Percentiles rank a stretch among this genome's conserved stretches.
These are phyloP conservation scores for Mormyrus lacerda DNA, from an alignment of 2,113 vertebrate species.

Conservation along the genomic window DNA sequence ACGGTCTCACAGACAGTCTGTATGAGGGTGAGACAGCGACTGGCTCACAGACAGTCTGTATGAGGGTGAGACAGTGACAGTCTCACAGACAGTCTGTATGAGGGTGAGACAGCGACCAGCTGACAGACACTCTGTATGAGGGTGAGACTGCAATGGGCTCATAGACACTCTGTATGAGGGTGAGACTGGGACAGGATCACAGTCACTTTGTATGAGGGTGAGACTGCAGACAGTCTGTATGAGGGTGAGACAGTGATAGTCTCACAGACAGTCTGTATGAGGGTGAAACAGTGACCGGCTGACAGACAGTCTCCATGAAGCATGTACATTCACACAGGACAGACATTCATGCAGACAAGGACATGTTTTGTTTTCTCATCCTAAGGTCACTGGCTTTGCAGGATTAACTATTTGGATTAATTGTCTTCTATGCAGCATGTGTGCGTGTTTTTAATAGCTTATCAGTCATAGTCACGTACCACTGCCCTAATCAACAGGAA, in stretches of 20 bases:
- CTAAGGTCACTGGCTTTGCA: not conserved
- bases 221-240: too few relatives aligned
- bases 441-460: not conserved
- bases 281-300: not conserved
- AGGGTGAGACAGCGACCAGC: not conserved
- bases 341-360: not conserved
- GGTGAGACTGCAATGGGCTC: not conserved
- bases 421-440: not conserved
- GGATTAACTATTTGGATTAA: not conserved
- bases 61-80: not conserved
- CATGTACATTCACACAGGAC: not conserved
- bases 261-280: not conserved
- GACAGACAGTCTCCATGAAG: not conserved
- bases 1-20: not conserved
- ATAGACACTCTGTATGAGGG: not conserved
- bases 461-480: not conserved
- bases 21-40: not conserved
- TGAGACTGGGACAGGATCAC: not conserved
- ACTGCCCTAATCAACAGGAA: not conserved
- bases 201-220: not conserved
- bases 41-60: not conserved
- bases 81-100: not conserved
- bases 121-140: not conserved
- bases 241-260: too few relatives aligned
- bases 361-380: not conserved